These are phyloP conservation scores for Scophthalmus maximus DNA, from an alignment of 2,113 vertebrate genomes.

Conservation along the genomic window DNA sequence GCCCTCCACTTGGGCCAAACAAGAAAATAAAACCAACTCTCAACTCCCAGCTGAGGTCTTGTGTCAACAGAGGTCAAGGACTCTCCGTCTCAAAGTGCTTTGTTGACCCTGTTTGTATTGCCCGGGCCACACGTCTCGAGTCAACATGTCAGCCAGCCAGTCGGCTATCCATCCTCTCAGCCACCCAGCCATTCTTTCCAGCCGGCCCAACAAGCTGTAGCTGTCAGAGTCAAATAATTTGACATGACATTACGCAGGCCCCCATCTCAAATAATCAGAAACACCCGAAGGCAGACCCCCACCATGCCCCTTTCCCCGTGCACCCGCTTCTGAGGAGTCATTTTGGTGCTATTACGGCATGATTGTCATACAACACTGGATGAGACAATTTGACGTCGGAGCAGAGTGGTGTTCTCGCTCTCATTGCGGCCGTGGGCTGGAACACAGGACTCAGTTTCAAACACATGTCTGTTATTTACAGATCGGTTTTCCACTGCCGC, in stretches of 20 bases:
- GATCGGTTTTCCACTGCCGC: conserved; percentile 77
- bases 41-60: conserved; percentile 40
- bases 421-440: conserved; percentile 73
- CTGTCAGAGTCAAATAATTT: conserved; percentile 96
- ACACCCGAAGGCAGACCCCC: conserved; percentile 84
- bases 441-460: conserved; percentile 74
- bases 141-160: conserved; percentile 46
- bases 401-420: conserved; percentile 65
- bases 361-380: conserved; percentile 86
- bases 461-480: conserved; percentile 84
- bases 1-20: conserved; percentile 62
- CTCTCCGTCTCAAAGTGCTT: conserved; percentile 54
- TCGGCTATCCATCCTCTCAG: conserved; percentile 18
- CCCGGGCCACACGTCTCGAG: conserved; percentile 68
- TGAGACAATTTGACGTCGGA: conserved; percentile 76
- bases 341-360: conserved; percentile 94
- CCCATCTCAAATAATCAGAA: conserved; percentile 96
- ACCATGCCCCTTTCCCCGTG: conserved; percentile 79
- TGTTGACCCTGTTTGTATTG: conserved; percentile 82
- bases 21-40: conserved; percentile 58
- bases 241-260: conserved; percentile 96
- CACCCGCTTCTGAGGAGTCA: conserved; percentile 85
- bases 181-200: conserved; percentile 32
- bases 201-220: conserved; percentile 86
- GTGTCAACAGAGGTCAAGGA: conserved; percentile 79